phyloP scores from a whole-genome alignment of 2,888 invertebrate species.

The Cataglyphis livida region DNA sequence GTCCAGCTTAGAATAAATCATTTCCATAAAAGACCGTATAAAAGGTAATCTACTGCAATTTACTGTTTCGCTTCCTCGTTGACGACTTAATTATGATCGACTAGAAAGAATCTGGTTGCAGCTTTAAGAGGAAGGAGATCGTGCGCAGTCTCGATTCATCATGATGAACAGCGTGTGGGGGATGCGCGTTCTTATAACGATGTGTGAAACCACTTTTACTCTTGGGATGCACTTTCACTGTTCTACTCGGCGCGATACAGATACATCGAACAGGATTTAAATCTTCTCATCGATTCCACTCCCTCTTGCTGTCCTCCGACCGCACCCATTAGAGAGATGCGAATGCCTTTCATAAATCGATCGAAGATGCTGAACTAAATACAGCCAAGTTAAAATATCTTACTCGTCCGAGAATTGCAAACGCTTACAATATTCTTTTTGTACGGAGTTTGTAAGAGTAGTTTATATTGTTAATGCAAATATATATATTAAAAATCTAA shows the following conservation, averaged over 20 bases:
- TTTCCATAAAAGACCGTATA: constrained; percentile 38
- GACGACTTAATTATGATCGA: constrained; percentile 61
- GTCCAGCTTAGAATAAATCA: neutral
- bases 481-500: too few relatives aligned
- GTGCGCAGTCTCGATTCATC: constrained; percentile 78
- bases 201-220: constrained; percentile 82
- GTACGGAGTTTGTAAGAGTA: neutral
- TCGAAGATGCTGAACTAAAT: neutral
- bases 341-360: constrained; percentile 35
- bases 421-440: neutral
- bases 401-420: neutral
- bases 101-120: constrained; percentile 49
- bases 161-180: constrained; percentile 75
- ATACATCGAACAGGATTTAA: constrained; percentile 70
- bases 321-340: constrained; percentile 31
- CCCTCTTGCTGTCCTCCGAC: constrained; percentile 21
- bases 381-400: neutral
- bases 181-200: constrained; percentile 69
- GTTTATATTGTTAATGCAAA: neutral
- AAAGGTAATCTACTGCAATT: constrained; percentile 57
- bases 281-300: constrained; percentile 67
- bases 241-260: constrained; percentile 79
- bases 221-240: constrained; percentile 83
- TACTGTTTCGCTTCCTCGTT: constrained; percentile 66
- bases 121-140: constrained; percentile 37